Evolutionary conservation across 2,888 invertebrate genomes (phyloP).

Genomic region (Euplexia lucipara): DNA sequence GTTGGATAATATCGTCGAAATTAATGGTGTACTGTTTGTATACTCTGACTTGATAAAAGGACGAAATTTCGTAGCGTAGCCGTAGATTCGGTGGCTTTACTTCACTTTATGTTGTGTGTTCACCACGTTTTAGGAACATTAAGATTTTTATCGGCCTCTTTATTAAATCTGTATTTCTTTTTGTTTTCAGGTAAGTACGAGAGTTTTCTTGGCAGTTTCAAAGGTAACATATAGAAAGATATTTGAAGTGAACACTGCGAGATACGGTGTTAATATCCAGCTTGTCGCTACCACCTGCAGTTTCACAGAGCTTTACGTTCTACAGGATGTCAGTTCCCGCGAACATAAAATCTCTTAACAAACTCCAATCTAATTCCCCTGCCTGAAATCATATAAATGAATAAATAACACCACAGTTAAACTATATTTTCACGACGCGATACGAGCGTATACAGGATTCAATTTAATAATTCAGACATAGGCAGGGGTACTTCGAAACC

Average conservation of each 20-base stretch:
- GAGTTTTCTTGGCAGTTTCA: slow-evolving; percentile 15
- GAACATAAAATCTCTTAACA: slow-evolving; percentile 25
- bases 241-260: slow-evolving; percentile 25
- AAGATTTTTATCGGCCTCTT: slow-evolving; percentile 39
- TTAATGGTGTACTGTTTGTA: slow-evolving; percentile 72
- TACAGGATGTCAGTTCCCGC: slow-evolving; percentile 3
- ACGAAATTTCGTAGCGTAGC: slow-evolving; percentile 55
- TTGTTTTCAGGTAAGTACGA: slow-evolving; percentile 77
- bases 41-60: slow-evolving; percentile 65
- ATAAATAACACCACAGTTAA: slow-evolving; percentile 54
- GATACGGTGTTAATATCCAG: slow-evolving; percentile 32
- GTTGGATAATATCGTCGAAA: slow-evolving; percentile 77
- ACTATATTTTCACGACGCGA: slow-evolving; percentile 61
- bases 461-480: slow-evolving; percentile 85
- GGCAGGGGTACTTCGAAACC: slow-evolving; percentile 75
- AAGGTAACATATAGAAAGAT: slow-evolving; percentile 27
- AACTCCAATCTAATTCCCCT: slow-evolving; percentile 38
- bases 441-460: slow-evolving; percentile 62
- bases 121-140: slow-evolving; percentile 32
- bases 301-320: slow-evolving; percentile 2
- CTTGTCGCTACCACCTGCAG: slow-evolving; percentile 12
- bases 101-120: slow-evolving; percentile 31
- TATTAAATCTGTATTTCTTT: slow-evolving; percentile 48
- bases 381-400: slow-evolving; percentile 43
- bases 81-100: slow-evolving; percentile 14